Base-by-base conservation (phyloP, 2,888 invertebrate species). In the Phorcus lineatus region DNA sequence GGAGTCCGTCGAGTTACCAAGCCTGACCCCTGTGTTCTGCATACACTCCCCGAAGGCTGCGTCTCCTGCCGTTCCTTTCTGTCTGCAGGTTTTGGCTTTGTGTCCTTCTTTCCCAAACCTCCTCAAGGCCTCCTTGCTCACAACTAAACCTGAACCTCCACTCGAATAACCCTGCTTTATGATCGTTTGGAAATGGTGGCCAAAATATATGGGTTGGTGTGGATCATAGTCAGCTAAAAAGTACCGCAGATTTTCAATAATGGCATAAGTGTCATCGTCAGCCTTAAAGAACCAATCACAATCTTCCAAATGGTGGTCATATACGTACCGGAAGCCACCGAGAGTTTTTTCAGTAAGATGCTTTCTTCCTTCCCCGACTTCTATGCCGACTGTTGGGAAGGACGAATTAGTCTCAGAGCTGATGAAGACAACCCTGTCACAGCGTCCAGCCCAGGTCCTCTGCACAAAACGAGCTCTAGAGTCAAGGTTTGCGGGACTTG, bases 251-350 rank as follows among this genome's bases (percentile, higher is more conserved):
- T 99, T 99, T 93, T 99, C 99, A 57, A 99, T 95, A 54, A 99
- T 95, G 31, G 98, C 97, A 93, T 97, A 99, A 95, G 99, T 99
- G 91, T 99, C 99, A 93, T 99, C 99, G 91, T 99, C 99, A 22
- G 99, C 99, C 93, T 99, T 99, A 89, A 99, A 94, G 93, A 99
- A 99, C 98, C 98, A 99, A 93, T 99, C 99, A 0, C 96, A 97
- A 78, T 98, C 95, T 86, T 97, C 95, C 76, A 96, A 94, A 92
- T 98, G 91, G 80, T 98, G 94, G 86, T 97, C 95, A 91, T 97
- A 97, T 22, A 97, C 95, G 91, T 98, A 97, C 88, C 96, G 95
- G 92, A 97, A 98, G 0, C 98, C 98, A 88, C 96, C 97, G 93
- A 98, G 98, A 0, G 99, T 99, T 94, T 99, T 99, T 3, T 96